These are phyloP conservation scores for Volucella inflata DNA, from an alignment of 2,888 invertebrate species.

Conservation along the genomic window DNA sequence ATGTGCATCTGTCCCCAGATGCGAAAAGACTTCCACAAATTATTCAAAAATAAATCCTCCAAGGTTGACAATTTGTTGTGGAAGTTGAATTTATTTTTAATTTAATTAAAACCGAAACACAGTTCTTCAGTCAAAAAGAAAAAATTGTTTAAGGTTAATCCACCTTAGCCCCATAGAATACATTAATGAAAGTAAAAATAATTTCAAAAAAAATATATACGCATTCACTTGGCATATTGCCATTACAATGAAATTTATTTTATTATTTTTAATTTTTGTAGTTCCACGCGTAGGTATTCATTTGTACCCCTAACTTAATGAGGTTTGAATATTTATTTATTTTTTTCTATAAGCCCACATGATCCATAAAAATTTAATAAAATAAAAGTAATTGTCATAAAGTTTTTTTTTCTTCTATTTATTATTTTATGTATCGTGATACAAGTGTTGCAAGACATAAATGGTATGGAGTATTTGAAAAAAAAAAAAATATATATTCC, in stretches of 20 bases:
- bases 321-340: background rate
- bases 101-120: slow-evolving; percentile 8
- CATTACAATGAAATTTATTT: slow-evolving; percentile 36
- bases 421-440: background rate
- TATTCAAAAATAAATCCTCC: slow-evolving; percentile 4
- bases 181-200: slow-evolving; percentile 33
- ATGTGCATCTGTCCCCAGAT: background rate
- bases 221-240: slow-evolving; percentile 30
- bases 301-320: slow-evolving; percentile 1
- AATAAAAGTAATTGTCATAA: background rate
- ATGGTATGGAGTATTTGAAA: too few species aligned
- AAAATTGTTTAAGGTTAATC: slow-evolving; percentile 34
- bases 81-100: slow-evolving; percentile 28
- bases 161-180: slow-evolving; percentile 1
- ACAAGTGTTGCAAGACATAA: background rate
- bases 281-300: background rate
- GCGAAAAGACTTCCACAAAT: slow-evolving; percentile 24
- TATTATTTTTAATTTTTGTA: too few species aligned
- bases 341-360: slow-evolving; percentile 9
- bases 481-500: too few species aligned
- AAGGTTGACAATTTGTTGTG: slow-evolving; percentile 22
- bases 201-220: slow-evolving; percentile 8
- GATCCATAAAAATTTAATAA: slow-evolving; percentile 6
- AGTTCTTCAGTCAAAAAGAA: background rate
- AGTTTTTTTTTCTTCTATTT: too few species aligned